Evolutionary conservation across 2,888 invertebrate species (phyloP).

Genomic region (Drosophila kuntzei): DNA sequence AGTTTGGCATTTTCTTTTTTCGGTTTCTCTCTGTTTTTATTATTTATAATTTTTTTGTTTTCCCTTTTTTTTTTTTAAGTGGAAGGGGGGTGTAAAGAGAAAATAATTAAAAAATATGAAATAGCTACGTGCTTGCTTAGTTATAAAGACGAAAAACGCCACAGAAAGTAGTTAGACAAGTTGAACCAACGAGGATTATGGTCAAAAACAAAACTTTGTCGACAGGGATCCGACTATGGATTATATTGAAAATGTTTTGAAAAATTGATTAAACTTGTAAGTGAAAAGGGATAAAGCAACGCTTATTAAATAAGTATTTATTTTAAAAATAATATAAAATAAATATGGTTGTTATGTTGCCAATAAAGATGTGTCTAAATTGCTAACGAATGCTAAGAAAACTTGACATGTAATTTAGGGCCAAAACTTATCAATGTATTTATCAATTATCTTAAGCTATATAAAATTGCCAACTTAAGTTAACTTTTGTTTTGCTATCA

Average conservation of each 20-base stretch:
- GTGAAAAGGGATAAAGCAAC: neutral
- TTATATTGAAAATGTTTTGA: conserved; percentile 36
- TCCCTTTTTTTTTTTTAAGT: conserved; percentile 12
- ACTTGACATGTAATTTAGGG: conserved; percentile 1
- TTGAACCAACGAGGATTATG: conserved; percentile 25
- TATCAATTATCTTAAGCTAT: neutral
- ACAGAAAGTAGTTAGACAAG: conserved; percentile 42
- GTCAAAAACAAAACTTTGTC: conserved; percentile 30
- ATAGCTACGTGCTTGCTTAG: conserved; percentile 56
- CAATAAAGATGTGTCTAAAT: neutral
- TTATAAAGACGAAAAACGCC: conserved; percentile 63
- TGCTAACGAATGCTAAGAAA: conserved; percentile 6
- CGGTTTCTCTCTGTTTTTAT: conserved; percentile 21
- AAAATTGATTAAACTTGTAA: conserved; percentile 26
- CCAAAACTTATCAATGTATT: conserved; percentile 17
- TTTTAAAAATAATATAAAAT: neutral
- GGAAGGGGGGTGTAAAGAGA: conserved; percentile 34
- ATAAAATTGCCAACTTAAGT: conserved; percentile 19
- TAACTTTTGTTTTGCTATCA: conserved; percentile 18
- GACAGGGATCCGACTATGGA: conserved; percentile 6
- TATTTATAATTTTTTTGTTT: conserved; percentile 28
- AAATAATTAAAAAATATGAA: conserved; percentile 76
- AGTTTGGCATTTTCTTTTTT: conserved; percentile 46
- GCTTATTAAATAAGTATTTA: neutral
- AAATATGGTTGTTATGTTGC: neutral